These are phyloP conservation scores for Heterotis niloticus DNA, from an alignment of 2,113 vertebrate species.

Conservation along the genomic window DNA sequence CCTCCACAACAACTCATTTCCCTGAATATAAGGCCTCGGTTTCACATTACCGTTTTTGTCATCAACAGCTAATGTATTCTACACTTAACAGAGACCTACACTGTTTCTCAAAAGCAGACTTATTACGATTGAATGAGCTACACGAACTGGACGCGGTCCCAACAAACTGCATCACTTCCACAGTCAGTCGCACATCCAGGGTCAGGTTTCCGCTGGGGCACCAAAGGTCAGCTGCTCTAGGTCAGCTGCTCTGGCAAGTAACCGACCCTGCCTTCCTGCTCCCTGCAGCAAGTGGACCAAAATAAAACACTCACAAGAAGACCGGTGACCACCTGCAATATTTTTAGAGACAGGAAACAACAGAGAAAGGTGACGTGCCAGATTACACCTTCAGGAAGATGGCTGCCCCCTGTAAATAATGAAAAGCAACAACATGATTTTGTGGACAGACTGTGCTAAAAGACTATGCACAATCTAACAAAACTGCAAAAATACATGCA, in stretches of 20 bases:
- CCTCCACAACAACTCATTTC: no score
- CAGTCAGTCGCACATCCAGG: not conserved
- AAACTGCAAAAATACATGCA: no score
- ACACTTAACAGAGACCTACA: constrained; percentile 21
- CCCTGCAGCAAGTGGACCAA: not conserved
- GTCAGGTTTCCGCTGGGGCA: constrained; percentile 20
- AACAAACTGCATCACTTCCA: constrained; percentile 31
- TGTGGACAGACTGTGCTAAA: no score
- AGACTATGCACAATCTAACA: no score
- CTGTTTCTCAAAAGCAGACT: constrained; percentile 33
- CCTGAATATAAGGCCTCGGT: no score
- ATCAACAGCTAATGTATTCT: constrained; percentile 42
- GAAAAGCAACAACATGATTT: no score
- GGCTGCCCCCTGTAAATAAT: no score
- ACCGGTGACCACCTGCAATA: not conserved
- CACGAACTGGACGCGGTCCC: constrained; percentile 27
- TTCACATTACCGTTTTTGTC: not conserved
- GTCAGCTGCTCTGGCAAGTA: not conserved
- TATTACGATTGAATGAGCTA: constrained; percentile 47
- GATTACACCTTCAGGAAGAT: no score
- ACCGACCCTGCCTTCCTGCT: not conserved
- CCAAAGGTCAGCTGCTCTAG: not conserved
- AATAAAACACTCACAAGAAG: not conserved
- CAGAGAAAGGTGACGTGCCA: no score
- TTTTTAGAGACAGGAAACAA: no score